These are phyloP conservation scores for Hippocampus comes DNA, from an alignment of 2,113 vertebrate species.

Conservation along the genomic window DNA sequence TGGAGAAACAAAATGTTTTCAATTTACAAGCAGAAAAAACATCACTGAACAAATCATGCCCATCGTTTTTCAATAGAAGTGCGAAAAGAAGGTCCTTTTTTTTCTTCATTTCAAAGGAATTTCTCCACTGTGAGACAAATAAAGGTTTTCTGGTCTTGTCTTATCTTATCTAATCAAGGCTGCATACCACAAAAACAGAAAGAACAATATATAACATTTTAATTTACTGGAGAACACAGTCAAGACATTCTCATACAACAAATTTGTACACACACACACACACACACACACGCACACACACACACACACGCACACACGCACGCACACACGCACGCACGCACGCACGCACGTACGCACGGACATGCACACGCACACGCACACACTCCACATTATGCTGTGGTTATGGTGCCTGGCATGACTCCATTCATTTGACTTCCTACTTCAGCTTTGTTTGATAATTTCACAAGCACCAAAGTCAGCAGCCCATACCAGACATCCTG, in stretches of 20 bases:
- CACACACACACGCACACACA: conserved; percentile 8
- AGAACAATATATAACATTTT: not conserved
- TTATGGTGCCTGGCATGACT: conserved; percentile 48
- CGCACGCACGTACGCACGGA: not conserved
- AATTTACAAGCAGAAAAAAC: conserved; percentile 10
- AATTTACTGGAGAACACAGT: not conserved
- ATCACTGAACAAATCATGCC: not conserved
- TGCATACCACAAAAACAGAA: conserved; percentile 20
- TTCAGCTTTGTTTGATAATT: conserved; percentile 64
- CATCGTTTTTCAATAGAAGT: conserved; percentile 7
- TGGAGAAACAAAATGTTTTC: conserved; percentile 22
- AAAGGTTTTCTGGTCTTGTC: too few relatives aligned
- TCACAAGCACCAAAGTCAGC: conserved; percentile 63
- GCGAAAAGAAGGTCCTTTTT: not conserved
- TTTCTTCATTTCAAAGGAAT: too few relatives aligned
- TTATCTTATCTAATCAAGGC: conserved; percentile 4
- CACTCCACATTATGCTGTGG: conserved; percentile 52
- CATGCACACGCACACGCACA: conserved; percentile 19
- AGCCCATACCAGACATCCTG: conserved; percentile 38
- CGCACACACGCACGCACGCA: conserved; percentile 4
- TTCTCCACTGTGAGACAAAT: too few relatives aligned
- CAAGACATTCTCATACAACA: conserved; percentile 11
- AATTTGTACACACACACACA: conserved; percentile 16
- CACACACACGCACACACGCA: conserved; percentile 6
- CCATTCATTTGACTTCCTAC: conserved; percentile 66